Evolutionary conservation across 2,797 vertebrate species (phyloP).

Genomic region (Oreonectes daqikongensis): DNA sequence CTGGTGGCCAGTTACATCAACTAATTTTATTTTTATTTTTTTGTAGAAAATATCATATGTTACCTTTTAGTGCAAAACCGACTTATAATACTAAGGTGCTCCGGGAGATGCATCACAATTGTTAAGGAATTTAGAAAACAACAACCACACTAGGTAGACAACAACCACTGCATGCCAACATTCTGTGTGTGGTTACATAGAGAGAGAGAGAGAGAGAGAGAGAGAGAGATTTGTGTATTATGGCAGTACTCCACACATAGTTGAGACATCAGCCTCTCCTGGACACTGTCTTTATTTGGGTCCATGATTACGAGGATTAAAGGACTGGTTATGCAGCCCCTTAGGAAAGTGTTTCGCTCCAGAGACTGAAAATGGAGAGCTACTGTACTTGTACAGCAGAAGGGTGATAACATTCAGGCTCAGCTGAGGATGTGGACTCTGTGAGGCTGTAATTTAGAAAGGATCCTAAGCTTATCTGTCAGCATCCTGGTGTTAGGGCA

Average conservation of each 20-base stretch:
- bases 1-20: too few relatives aligned
- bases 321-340: conserved; percentile 6
- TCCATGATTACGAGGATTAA: conserved; percentile 23
- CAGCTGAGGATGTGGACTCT: conserved; percentile 65
- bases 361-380: conserved; percentile 72
- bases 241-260: neutral
- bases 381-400: conserved; percentile 63
- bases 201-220: too few relatives aligned
- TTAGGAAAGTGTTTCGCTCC: conserved; percentile 67
- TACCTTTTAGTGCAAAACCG: too few relatives aligned
- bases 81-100: too few relatives aligned
- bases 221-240: too few relatives aligned
- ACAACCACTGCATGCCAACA: too few relatives aligned
- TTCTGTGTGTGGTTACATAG: too few relatives aligned
- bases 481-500: conserved; percentile 59
- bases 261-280: conserved; percentile 46
- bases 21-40: too few relatives aligned
- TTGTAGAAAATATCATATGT: too few relatives aligned
- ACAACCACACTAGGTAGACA: too few relatives aligned
- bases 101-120: too few relatives aligned
- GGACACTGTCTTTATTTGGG: conserved; percentile 13
- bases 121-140: too few relatives aligned
- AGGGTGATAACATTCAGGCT: conserved; percentile 75
- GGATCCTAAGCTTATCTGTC: conserved; percentile 72
- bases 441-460: conserved; percentile 77